Evolutionary conservation across 2,888 invertebrate genomes (phyloP).

Genomic region (Amblyjoppa proteus): DNA sequence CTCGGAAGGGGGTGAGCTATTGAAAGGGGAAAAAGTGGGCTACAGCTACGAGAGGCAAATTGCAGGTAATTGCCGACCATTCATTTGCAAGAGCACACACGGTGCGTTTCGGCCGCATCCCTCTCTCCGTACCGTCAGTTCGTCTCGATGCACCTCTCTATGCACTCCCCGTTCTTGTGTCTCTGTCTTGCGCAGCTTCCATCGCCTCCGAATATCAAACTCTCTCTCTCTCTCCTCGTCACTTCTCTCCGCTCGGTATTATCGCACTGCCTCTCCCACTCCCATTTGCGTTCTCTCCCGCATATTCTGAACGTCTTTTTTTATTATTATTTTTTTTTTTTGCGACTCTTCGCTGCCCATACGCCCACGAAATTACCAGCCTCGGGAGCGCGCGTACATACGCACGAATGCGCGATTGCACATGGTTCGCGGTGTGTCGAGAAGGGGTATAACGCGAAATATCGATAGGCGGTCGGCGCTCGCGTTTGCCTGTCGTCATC

Average conservation of each 20-base stretch:
- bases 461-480: constrained; percentile 71
- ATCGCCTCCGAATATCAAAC: constrained; percentile 48
- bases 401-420: constrained; percentile 53
- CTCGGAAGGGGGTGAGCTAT: constrained; percentile 57
- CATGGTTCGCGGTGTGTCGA: constrained; percentile 66
- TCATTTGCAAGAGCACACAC: constrained; percentile 79
- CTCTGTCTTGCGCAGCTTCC: constrained; percentile 29
- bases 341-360: constrained; percentile 72
- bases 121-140: constrained; percentile 25
- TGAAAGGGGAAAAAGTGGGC: constrained; percentile 72
- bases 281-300: constrained; percentile 27
- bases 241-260: constrained; percentile 52
- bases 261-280: constrained; percentile 18
- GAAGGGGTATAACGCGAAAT: constrained; percentile 67
- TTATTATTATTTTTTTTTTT: constrained; percentile 22
- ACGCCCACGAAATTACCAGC: constrained; percentile 82
- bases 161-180: neutral
- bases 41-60: constrained; percentile 78
- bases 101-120: constrained; percentile 63
- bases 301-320: constrained; percentile 8
- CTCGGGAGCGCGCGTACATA: constrained; percentile 52
- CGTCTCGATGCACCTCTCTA: constrained; percentile 8
- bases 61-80: constrained; percentile 82
- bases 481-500: constrained; percentile 52
- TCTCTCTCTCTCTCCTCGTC: constrained; percentile 66